Evolutionary conservation across 2,888 invertebrate species (phyloP).

Genomic region (Lithodes maja): DNA sequence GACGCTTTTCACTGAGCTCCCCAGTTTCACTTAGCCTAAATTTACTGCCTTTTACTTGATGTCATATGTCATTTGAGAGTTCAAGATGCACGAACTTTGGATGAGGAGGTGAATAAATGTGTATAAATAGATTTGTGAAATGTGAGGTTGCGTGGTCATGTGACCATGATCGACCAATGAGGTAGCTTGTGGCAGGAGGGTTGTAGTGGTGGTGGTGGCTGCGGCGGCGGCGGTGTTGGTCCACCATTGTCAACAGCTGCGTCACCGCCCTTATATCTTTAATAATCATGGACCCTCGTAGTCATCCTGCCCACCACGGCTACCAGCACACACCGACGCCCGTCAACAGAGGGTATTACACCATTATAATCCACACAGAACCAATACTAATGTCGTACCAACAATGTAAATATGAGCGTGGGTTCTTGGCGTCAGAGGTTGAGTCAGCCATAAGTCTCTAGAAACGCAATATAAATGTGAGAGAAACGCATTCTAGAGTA

Average conservation of each 20-base stretch:
- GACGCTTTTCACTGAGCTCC: constrained; percentile 40
- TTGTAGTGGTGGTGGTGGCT: constrained; percentile 21
- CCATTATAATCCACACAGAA: constrained; percentile 17
- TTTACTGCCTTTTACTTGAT: neutral
- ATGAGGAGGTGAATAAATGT: constrained; percentile 18
- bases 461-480: constrained; percentile 34
- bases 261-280: constrained; percentile 31
- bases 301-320: constrained; percentile 59
- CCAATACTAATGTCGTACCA: neutral
- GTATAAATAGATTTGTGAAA: neutral
- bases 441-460: constrained; percentile 57
- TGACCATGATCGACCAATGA: constrained; percentile 56
- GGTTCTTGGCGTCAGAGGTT: constrained; percentile 39
- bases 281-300: constrained; percentile 50
- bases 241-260: constrained; percentile 23
- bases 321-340: constrained; percentile 51
- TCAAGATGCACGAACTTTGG: constrained; percentile 48
- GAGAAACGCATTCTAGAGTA: constrained; percentile 21
- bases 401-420: constrained; percentile 43
- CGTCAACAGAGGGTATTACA: constrained; percentile 57
- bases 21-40: neutral
- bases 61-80: constrained; percentile 10
- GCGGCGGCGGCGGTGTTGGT: constrained; percentile 49
- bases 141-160: constrained; percentile 56
- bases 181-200: constrained; percentile 37